phyloP scores from a whole-genome alignment of 2,113 vertebrate species.

The Anoplopoma fimbria region DNA sequence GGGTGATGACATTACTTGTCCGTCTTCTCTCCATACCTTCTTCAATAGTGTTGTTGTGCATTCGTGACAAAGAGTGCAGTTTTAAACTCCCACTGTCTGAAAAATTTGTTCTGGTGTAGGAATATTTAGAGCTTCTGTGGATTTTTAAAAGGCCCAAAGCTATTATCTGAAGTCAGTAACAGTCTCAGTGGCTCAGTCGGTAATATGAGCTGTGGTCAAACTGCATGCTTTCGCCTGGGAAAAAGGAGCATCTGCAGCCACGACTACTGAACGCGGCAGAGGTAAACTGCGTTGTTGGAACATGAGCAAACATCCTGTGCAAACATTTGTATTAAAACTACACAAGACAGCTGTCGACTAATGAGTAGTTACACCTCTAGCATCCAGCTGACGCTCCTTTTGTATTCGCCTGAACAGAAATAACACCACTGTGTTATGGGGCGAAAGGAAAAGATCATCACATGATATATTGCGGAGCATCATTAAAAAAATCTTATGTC shows the following conservation, averaged over 20 bases:
- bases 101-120: no score
- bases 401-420: not conserved
- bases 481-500: not conserved
- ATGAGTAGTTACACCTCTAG: not conserved
- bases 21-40: not conserved
- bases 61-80: not conserved
- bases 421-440: not conserved
- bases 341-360: not conserved
- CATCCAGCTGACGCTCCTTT: not conserved
- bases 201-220: slow-evolving; percentile 29
- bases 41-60: not conserved
- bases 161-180: not conserved
- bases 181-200: slow-evolving; percentile 19
- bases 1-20: not conserved
- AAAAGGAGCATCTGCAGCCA: not conserved
- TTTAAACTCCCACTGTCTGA: no score
- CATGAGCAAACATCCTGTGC: slow-evolving; percentile 18
- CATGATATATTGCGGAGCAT: not conserved
- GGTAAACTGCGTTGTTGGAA: not conserved
- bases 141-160: not conserved
- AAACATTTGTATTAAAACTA: slow-evolving; percentile 33
- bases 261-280: not conserved
- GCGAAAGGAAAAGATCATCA: not conserved
- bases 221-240: slow-evolving; percentile 8
- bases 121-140: not conserved